Evolutionary conservation across 2,888 invertebrate species (phyloP).

Genomic region (Dorcus hopei): DNA sequence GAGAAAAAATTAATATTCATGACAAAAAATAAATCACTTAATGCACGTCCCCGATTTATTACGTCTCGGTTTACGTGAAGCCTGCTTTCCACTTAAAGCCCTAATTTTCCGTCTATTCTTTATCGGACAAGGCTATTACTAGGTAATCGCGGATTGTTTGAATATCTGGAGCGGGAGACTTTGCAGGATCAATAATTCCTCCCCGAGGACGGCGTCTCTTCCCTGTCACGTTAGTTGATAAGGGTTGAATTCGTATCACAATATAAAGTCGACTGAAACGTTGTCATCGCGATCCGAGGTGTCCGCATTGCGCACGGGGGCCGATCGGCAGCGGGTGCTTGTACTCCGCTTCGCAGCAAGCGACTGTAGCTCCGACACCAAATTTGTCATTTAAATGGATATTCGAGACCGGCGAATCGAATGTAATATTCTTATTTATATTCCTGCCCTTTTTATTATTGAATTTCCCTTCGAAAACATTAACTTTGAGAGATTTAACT

Average conservation of each 20-base stretch:
- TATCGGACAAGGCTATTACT: conserved; percentile 7
- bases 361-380: not conserved
- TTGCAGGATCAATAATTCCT: conserved; percentile 29
- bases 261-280: conserved; percentile 10
- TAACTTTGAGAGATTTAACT: not conserved
- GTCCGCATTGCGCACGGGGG: conserved; percentile 17
- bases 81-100: too few species aligned
- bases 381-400: conserved; percentile 36
- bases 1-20: too few species aligned
- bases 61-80: too few species aligned
- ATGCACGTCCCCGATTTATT: too few species aligned
- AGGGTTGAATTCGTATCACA: conserved; percentile 49
- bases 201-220: conserved; percentile 20
- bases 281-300: conserved; percentile 13
- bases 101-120: not conserved
- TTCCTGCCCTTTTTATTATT: conserved; percentile 15
- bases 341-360: conserved; percentile 20
- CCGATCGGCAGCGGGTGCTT: conserved; percentile 17
- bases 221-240: conserved; percentile 37
- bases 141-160: conserved; percentile 28
- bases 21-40: too few species aligned
- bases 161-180: conserved; percentile 26
- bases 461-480: conserved; percentile 12
- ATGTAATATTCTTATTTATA: conserved; percentile 17
- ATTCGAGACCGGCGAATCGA: conserved; percentile 31